Conservation (phyloP, 1,140 invertebrate species). For the Goniozus legneri region DNA sequence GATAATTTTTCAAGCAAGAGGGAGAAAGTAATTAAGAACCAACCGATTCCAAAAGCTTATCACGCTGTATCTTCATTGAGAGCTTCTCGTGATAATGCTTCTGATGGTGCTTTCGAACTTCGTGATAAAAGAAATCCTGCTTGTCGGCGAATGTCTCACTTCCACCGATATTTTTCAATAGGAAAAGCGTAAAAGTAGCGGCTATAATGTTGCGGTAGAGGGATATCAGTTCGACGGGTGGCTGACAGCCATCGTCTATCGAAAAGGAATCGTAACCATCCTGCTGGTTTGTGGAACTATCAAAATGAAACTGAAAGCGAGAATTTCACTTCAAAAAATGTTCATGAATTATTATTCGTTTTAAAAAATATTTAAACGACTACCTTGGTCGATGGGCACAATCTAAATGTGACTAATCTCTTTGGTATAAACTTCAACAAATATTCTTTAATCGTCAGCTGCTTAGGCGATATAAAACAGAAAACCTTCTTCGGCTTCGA, state of each 20-base stretch:
- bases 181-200: constrained; percentile 87
- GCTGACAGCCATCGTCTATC: constrained; percentile 89
- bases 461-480: constrained; percentile 83
- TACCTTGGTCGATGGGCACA: constrained; percentile 89
- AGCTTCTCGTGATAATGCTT: constrained; percentile 83
- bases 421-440: constrained; percentile 90
- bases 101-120: constrained; percentile 81
- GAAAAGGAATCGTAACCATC: constrained; percentile 62
- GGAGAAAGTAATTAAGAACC: constrained; percentile 9
- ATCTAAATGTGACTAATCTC: constrained; percentile 83
- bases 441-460: constrained; percentile 89
- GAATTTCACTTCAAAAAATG: constrained; percentile 2
- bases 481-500: constrained; percentile 81
- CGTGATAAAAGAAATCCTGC: constrained; percentile 92
- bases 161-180: constrained; percentile 92
- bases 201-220: constrained; percentile 86
- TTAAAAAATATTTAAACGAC: constrained; percentile 8
- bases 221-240: constrained; percentile 75
- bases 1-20: background rate
- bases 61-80: constrained; percentile 74
- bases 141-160: constrained; percentile 95
- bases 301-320: constrained; percentile 62
- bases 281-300: constrained; percentile 49
- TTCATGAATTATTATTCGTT: constrained; percentile 1
- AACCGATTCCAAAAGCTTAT: constrained; percentile 76